Conservation (phyloP, 2,113 vertebrate species). For the Etheostoma spectabile region DNA sequence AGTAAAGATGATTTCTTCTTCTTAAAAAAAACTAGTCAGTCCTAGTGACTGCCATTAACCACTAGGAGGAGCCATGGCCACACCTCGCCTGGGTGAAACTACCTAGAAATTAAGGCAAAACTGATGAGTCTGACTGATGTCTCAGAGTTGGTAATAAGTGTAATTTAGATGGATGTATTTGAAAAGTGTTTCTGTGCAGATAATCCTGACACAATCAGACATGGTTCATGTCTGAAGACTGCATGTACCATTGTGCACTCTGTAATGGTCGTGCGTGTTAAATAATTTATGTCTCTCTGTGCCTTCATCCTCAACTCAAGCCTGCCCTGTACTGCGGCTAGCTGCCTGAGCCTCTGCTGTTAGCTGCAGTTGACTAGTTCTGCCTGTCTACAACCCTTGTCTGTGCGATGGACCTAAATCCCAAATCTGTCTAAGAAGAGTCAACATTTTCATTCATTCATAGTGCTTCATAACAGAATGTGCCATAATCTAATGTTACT, state of each 20-base stretch:
- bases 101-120: constrained; percentile 41
- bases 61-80: constrained; percentile 76
- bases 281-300: constrained; percentile 51
- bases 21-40: background rate
- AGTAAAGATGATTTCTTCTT: constrained; percentile 30
- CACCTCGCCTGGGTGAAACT: constrained; percentile 44
- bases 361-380: constrained; percentile 3
- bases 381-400: background rate
- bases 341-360: constrained; percentile 4
- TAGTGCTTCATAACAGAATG: background rate
- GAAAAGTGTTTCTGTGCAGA: background rate
- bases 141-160: background rate
- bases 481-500: background rate
- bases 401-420: background rate
- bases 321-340: background rate
- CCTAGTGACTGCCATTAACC: constrained; percentile 53
- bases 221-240: constrained; percentile 17
- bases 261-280: constrained; percentile 39
- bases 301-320: background rate
- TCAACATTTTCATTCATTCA: background rate
- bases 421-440: background rate
- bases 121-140: constrained; percentile 16
- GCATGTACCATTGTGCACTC: constrained; percentile 14
- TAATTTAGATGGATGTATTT: background rate
- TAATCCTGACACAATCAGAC: constrained; percentile 15